A percentile compares a stretch with the other conserved stretches of the same genome.
These are phyloP conservation scores for Poeciliopsis turrubarensis DNA, from an alignment of 2,113 vertebrate genomes.

Conservation along the genomic window DNA sequence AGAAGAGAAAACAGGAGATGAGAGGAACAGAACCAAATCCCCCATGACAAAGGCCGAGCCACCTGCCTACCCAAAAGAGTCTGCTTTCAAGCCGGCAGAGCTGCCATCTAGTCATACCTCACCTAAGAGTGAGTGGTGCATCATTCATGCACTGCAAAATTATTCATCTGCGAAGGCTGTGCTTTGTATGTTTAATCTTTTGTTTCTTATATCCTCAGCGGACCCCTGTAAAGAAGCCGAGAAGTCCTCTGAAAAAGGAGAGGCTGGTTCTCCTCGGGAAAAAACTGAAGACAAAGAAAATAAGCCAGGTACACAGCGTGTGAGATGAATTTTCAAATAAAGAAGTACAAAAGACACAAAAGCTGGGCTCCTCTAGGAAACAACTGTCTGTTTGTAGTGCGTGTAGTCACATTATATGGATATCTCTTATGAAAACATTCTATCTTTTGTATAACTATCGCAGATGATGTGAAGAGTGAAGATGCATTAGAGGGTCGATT, in stretches of 20 bases:
- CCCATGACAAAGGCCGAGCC: slow-evolving; percentile 64
- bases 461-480: slow-evolving; percentile 86
- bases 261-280: slow-evolving; percentile 68
- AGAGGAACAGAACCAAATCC: slow-evolving; percentile 76
- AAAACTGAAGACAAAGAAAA: slow-evolving; percentile 83
- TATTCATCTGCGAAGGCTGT: neutral
- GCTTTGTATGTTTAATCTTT: slow-evolving; percentile 13
- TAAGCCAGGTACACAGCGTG: slow-evolving; percentile 81
- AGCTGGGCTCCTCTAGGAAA: neutral
- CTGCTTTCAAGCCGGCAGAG: slow-evolving; percentile 61
- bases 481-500: slow-evolving; percentile 83
- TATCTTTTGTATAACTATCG: slow-evolving; percentile 23
- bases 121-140: slow-evolving; percentile 61
- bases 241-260: slow-evolving; percentile 81
- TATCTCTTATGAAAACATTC: neutral
- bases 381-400: neutral
- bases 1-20: slow-evolving; percentile 80
- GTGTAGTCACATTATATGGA: neutral
- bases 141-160: neutral
- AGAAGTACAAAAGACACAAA: neutral
- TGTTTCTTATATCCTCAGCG: slow-evolving; percentile 64
- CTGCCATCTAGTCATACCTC: slow-evolving; percentile 59
- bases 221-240: slow-evolving; percentile 82
- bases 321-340: slow-evolving; percentile 1
- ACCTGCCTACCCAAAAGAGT: slow-evolving; percentile 62